Percentiles rank a stretch among this genome's conserved stretches.
Conservation (phyloP, 2,113 vertebrate genomes). For the Sebastes schlegelii region DNA sequence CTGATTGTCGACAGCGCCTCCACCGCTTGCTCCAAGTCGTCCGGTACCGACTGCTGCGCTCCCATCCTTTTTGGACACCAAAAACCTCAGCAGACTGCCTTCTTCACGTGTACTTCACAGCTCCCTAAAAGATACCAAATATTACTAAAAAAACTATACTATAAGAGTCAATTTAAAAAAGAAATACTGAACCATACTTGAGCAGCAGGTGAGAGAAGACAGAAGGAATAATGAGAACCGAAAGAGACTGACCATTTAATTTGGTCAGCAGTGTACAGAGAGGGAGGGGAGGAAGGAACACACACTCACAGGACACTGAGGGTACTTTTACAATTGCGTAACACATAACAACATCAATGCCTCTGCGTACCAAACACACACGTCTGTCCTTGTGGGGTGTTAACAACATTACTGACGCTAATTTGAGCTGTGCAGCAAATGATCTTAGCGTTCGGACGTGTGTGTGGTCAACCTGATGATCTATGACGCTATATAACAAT, state of each 20-base stretch:
- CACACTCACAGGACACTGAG: conserved; percentile 8
- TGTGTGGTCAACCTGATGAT: neutral
- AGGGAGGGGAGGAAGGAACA: conserved; percentile 52
- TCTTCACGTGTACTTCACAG: conserved; percentile 26
- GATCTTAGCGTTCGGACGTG: neutral
- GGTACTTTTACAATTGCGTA: conserved; percentile 47
- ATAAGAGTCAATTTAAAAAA: neutral
- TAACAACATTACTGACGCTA: conserved; percentile 49
- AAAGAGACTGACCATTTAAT: conserved; percentile 46
- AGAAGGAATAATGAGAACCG: conserved; percentile 26
- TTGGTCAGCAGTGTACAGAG: conserved; percentile 48
- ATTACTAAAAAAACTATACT: neutral
- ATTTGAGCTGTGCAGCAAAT: conserved; percentile 32
- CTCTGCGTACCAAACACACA: conserved; percentile 31
- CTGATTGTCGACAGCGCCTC: conserved; percentile 47
- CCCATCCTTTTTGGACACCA: conserved; percentile 51
- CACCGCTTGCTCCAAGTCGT: conserved; percentile 35
- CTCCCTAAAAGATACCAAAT: conserved; percentile 7
- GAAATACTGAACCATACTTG: neutral
- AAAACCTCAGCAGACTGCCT: conserved; percentile 22
- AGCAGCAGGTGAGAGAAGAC: conserved; percentile 19
- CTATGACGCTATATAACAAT: neutral
- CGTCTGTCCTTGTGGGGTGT: conserved; percentile 25
- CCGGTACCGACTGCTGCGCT: conserved; percentile 13
- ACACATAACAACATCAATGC: conserved; percentile 51